Base-by-base conservation (phyloP, 1,140 invertebrate species). In the Nylanderia fulva region DNA sequence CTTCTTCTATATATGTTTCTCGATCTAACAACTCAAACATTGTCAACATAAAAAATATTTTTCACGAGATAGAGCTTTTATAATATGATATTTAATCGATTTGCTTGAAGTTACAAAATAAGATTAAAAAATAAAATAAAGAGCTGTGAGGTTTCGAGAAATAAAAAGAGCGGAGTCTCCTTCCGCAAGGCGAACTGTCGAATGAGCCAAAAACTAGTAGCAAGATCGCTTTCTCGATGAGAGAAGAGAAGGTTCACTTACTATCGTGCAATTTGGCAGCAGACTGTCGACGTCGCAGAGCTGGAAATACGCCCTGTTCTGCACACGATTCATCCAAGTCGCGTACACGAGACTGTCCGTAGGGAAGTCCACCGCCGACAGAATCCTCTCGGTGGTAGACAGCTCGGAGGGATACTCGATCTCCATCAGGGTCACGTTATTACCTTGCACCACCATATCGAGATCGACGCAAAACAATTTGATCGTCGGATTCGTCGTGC, bases 251-350 rank as follows among this genome's bases (percentile, higher is more conserved):
- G 52, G 60, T 88, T n/a, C n/a, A 91, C 95, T 85, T 63, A 95
- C 94, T 77, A 92, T 91, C 39, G 91, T 94, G 86, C 95, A 96
- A 89, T 95, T 95, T 56, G 94, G 93, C 56, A 92, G 91, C 48
- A 92, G 92, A 61, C 91, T 92, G 77, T 92, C 90, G 48, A 96
- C 91, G 76, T 96, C 94, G 88, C 96, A 96, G 15, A 95, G 94
- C 39, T 95, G 94, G 85, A 96, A 94, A 48, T 95, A 93, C 79
- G 96, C 95, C 54, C 95, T 91, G 92, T 98, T 99, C 94, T 99
- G 98, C 56, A 97, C 96, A 86, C 98, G 95, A 90, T 98, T 98
- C 93, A 98, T 96, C 98, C 98, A 99, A 27, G 97, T 96, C 0
- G 98, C 96, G 11, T 96, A 94, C 8, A 98, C 91, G 42, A 97